Conservation (phyloP, 2,113 vertebrate species). For the Perca flavescens region DNA sequence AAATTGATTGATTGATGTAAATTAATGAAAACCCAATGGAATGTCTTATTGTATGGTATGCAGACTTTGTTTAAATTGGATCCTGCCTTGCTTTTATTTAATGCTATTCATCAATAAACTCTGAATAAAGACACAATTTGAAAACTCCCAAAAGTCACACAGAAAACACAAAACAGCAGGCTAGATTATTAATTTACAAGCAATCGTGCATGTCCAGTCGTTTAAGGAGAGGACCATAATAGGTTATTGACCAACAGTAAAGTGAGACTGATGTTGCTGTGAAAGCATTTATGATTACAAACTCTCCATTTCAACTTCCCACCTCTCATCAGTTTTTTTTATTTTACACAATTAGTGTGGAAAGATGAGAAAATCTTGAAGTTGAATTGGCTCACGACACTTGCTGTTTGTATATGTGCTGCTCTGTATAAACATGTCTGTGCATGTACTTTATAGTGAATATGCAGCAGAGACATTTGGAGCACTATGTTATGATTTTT, state of each 20-base stretch:
- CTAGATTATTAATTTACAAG: slow-evolving; percentile 47
- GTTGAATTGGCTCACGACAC: not conserved
- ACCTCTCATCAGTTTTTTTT: slow-evolving; percentile 15
- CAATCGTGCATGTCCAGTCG: slow-evolving; percentile 40
- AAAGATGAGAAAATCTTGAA: slow-evolving; percentile 5
- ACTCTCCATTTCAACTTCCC: slow-evolving; percentile 13
- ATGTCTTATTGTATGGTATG: not conserved
- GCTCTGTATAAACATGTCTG: slow-evolving; percentile 1
- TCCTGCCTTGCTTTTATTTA: not conserved
- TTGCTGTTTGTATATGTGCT: not conserved
- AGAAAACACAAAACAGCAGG: not conserved
- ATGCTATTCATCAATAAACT: slow-evolving; percentile 33
- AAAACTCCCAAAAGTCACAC: slow-evolving; percentile 37
- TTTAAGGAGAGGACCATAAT: slow-evolving; percentile 48
- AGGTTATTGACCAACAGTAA: slow-evolving; percentile 58
- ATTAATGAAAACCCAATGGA: not conserved
- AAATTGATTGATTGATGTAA: not conserved
- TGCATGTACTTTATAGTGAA: not conserved
- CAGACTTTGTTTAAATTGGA: not conserved
- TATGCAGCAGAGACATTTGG: slow-evolving; percentile 14
- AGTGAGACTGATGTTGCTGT: slow-evolving; percentile 57
- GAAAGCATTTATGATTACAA: slow-evolving; percentile 34
- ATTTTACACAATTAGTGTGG: slow-evolving; percentile 5
- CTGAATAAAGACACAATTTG: slow-evolving; percentile 33
- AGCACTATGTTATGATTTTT: slow-evolving; percentile 36